phyloP scores from a whole-genome alignment of 1,140 invertebrate species.

The Drosophila saltans region DNA sequence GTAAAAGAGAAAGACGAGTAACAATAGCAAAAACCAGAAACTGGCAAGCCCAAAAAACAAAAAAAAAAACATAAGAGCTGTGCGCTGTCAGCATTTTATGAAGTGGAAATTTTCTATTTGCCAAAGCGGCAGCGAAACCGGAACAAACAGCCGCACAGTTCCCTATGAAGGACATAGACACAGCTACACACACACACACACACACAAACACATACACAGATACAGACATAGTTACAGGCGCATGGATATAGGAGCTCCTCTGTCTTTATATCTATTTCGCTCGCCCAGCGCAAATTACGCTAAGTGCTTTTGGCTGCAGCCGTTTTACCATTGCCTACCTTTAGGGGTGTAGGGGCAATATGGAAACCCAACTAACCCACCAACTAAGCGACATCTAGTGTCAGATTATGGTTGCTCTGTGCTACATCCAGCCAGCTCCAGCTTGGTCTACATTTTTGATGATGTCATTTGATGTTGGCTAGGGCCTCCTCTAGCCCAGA shows the following conservation, averaged over 20 bases:
- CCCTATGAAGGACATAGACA: slow-evolving; percentile 25
- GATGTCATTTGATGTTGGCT: slow-evolving; percentile 74
- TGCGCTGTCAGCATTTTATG: slow-evolving; percentile 73
- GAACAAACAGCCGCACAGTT: slow-evolving; percentile 64
- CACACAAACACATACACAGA: slow-evolving; percentile 5
- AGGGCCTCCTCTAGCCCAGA: slow-evolving; percentile 14
- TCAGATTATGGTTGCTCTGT: slow-evolving; percentile 78
- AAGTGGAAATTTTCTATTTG: slow-evolving; percentile 81
- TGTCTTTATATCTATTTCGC: slow-evolving; percentile 14
- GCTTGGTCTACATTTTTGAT: slow-evolving; percentile 74
- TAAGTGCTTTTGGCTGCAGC: slow-evolving; percentile 76
- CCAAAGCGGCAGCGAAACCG: slow-evolving; percentile 70
- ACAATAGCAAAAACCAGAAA: slow-evolving; percentile 46
- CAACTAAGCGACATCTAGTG: slow-evolving; percentile 74
- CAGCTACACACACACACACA: slow-evolving; percentile 11
- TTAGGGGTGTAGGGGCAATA: slow-evolving; percentile 2
- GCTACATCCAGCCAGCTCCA: slow-evolving; percentile 34
- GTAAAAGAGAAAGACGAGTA: slow-evolving; percentile 15
- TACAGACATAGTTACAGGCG: background rate
- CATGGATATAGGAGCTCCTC: background rate
- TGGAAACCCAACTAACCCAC: slow-evolving; percentile 28
- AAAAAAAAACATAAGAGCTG: slow-evolving; percentile 66
- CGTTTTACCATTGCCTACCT: slow-evolving; percentile 66
- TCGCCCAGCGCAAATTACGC: slow-evolving; percentile 68
- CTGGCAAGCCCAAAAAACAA: slow-evolving; percentile 37